Conservation (phyloP, 2,888 invertebrate genomes). For the Diarsia brunnea region DNA sequence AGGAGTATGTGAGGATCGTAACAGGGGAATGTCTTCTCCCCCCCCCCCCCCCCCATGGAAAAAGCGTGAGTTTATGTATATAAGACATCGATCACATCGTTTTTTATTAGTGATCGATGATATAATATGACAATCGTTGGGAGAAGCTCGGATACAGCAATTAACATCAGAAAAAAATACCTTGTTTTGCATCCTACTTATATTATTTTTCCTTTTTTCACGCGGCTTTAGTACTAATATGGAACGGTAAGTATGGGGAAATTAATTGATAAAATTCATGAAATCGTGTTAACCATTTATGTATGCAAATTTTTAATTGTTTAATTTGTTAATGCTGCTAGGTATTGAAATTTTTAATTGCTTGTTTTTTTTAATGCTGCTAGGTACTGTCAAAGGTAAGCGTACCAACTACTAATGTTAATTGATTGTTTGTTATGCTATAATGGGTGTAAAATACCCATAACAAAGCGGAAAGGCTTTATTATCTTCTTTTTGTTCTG, state of each 20-base stretch:
- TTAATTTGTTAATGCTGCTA: constrained; percentile 43
- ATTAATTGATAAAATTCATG: neutral
- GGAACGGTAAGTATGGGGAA: constrained; percentile 73
- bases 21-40: too few species aligned
- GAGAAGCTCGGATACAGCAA: neutral
- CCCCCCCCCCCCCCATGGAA: too few species aligned
- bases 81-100: too few species aligned
- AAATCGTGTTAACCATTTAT: neutral
- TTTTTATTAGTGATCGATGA: too few species aligned
- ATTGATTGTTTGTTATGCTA: neutral
- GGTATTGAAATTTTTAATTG: constrained; percentile 21
- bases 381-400: constrained; percentile 48
- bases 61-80: too few species aligned
- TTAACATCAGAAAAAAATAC: neutral
- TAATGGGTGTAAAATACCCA: too few species aligned
- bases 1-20: too few species aligned
- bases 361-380: constrained; percentile 38
- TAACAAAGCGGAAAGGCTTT: too few species aligned
- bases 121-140: neutral
- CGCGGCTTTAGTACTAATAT: constrained; percentile 73
- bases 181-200: neutral
- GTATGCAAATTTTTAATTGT: neutral
- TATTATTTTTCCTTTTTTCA: constrained; percentile 65
- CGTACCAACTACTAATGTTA: neutral
- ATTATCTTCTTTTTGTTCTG: too few species aligned